Conservation (phyloP, 2,113 vertebrate genomes). For the Physeter macrocephalus region DNA sequence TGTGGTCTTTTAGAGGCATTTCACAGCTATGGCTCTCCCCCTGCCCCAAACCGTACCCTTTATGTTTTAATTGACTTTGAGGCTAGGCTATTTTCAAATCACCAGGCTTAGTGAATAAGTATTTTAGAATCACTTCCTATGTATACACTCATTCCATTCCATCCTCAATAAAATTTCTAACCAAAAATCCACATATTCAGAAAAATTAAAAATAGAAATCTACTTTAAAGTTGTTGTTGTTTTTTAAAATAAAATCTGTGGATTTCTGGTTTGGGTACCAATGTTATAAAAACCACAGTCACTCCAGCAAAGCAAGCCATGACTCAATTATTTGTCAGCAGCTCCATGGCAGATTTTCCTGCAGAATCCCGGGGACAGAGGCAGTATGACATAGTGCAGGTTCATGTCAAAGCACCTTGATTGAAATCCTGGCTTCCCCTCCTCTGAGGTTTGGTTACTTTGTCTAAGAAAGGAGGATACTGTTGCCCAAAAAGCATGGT, state of each 20-base stretch:
- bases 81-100: constrained; percentile 71
- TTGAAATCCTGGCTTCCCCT: neutral
- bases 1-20: constrained; percentile 64
- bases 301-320: constrained; percentile 61
- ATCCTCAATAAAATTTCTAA: constrained; percentile 62
- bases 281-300: constrained; percentile 67
- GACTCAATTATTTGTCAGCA: constrained; percentile 58
- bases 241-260: constrained; percentile 55
- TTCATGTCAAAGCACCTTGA: neutral
- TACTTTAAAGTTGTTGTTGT: constrained; percentile 24
- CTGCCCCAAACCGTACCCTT: too few relatives aligned
- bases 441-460: neutral
- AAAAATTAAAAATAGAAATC: constrained; percentile 70
- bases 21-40: neutral
- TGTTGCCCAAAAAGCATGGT: neutral
- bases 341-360: constrained; percentile 19
- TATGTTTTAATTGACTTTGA: constrained; percentile 68
- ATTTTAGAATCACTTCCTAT: constrained; percentile 69
- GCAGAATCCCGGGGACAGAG: neutral
- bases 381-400: neutral
- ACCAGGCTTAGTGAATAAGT: constrained; percentile 69
- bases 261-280: constrained; percentile 46
- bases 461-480: neutral
- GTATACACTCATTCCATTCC: constrained; percentile 61
- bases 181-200: constrained; percentile 57